Evolutionary conservation across 2,797 vertebrate genomes (phyloP).

Genomic region (Meda fulgida): DNA sequence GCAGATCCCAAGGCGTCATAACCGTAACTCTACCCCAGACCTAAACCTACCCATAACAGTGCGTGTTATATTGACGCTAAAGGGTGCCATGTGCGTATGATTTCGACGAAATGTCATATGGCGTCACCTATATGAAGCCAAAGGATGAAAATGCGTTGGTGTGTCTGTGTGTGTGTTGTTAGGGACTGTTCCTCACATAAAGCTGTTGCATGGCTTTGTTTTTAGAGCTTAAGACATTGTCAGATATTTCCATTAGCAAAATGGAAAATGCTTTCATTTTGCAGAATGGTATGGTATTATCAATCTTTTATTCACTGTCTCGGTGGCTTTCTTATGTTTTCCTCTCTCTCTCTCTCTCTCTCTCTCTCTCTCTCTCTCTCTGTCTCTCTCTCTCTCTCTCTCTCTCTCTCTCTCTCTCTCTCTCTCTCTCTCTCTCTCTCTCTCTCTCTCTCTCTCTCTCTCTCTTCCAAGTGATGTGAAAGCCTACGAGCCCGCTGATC

Average conservation of each 20-base stretch:
- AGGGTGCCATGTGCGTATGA: too few relatives aligned
- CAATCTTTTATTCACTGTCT: constrained; percentile 15
- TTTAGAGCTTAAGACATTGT: not conserved
- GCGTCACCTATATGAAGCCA: too few relatives aligned
- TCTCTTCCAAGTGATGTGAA: not conserved
- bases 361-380: not conserved
- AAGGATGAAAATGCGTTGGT: too few relatives aligned
- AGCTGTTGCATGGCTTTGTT: not conserved
- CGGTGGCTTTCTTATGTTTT: not conserved
- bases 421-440: not conserved
- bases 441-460: not conserved
- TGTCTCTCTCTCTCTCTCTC: not conserved
- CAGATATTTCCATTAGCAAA: not conserved
- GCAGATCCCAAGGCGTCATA: too few relatives aligned
- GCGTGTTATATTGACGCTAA: too few relatives aligned
- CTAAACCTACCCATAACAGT: too few relatives aligned
- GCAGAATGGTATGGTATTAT: not conserved
- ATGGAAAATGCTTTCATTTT: not conserved
- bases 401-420: not conserved
- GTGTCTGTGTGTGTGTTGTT: too few relatives aligned
- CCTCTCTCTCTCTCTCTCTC: not conserved
- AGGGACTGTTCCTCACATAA: not conserved
- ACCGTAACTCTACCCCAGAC: too few relatives aligned
- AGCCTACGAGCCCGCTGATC: not conserved
- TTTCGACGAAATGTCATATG: too few relatives aligned